Evolutionary conservation across 2,888 invertebrate genomes (phyloP).

Genomic region (Drosophila falleni): DNA sequence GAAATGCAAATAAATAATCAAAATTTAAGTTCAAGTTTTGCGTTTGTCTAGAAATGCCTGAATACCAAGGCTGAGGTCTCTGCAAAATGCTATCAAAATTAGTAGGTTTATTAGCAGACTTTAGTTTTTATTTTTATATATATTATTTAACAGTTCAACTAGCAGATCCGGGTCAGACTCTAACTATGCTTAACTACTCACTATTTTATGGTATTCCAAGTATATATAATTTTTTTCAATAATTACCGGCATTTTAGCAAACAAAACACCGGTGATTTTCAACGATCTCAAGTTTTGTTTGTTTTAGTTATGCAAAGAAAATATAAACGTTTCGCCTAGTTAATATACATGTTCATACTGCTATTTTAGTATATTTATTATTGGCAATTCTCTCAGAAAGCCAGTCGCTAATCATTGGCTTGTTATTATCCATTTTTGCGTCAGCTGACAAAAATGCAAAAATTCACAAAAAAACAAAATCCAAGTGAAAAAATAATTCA

Average conservation of each 20-base stretch:
- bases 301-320: conserved; percentile 1
- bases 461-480: neutral
- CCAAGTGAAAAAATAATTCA: conserved; percentile 1
- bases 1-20: conserved; percentile 57
- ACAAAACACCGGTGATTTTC: conserved; percentile 27
- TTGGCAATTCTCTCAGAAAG: conserved; percentile 19
- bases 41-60: conserved; percentile 39
- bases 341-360: conserved; percentile 20
- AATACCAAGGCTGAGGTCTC: conserved; percentile 47
- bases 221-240: conserved; percentile 10
- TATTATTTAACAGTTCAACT: neutral
- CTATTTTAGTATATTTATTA: conserved; percentile 20
- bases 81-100: conserved; percentile 12
- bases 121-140: neutral
- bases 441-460: conserved; percentile 52
- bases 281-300: conserved; percentile 18
- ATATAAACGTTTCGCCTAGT: conserved; percentile 23
- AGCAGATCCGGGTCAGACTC: conserved; percentile 39
- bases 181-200: conserved; percentile 14
- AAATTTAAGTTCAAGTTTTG: conserved; percentile 51
- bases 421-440: conserved; percentile 1
- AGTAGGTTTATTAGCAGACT: conserved; percentile 24
- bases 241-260: conserved; percentile 45
- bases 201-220: conserved; percentile 19
- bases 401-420: conserved; percentile 19